Evolutionary conservation across 2,888 invertebrate species (phyloP).

Genomic region (Campopleginae sp.): DNA sequence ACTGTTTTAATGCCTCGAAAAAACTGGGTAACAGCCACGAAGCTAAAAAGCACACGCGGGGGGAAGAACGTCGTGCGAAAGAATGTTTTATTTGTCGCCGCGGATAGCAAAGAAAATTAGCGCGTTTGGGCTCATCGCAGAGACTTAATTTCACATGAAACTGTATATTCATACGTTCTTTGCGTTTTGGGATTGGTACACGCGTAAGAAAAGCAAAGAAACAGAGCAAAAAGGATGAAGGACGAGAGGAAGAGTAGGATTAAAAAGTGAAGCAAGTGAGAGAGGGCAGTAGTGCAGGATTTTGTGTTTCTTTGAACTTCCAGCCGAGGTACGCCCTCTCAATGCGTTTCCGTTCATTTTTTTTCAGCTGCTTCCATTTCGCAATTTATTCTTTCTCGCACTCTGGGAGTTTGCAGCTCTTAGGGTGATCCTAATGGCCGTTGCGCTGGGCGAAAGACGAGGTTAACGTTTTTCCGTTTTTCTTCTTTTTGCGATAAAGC

Average conservation of each 20-base stretch:
- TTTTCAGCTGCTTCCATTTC: conserved; percentile 18
- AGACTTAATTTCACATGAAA: not conserved
- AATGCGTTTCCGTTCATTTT: conserved; percentile 57
- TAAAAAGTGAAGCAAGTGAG: conserved; percentile 28
- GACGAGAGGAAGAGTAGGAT: not conserved
- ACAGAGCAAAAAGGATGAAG: not conserved
- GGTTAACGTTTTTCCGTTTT: conserved; percentile 11
- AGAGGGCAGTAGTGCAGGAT: conserved; percentile 45
- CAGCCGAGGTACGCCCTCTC: conserved; percentile 60
- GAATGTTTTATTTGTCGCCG: not conserved
- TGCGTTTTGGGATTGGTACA: conserved; percentile 5
- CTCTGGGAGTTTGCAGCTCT: conserved; percentile 42
- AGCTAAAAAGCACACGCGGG: not conserved
- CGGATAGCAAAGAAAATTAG: conserved; percentile 5
- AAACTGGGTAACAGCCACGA: not conserved
- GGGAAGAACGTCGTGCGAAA: not conserved
- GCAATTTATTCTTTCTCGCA: not conserved
- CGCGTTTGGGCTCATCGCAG: conserved; percentile 1
- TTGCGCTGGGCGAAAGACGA: conserved; percentile 52
- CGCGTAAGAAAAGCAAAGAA: conserved; percentile 4
- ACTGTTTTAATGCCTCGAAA: not conserved
- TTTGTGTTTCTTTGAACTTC: conserved; percentile 65
- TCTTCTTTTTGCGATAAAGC: conserved; percentile 60
- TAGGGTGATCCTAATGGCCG: conserved; percentile 61
- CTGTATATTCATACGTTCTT: not conserved